Evolutionary conservation across 35 echinoderm and acorn worm genomes (phyloP).

Genomic region (Nesometra sesokonis): DNA sequence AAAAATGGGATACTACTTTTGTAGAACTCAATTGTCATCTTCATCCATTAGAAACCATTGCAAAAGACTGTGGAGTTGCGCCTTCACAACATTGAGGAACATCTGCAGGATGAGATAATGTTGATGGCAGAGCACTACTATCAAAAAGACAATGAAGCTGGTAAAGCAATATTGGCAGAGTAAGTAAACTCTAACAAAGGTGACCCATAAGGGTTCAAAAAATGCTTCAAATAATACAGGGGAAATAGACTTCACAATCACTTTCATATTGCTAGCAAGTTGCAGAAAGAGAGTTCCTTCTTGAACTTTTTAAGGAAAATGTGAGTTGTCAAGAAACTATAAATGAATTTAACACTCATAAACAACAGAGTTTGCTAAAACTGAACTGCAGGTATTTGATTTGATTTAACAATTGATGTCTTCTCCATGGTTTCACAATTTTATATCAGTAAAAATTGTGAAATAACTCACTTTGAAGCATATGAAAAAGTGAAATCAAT

Average conservation of each 20-base stretch:
- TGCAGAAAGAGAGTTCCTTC: background rate
- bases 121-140: background rate
- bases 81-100: background rate
- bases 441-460: background rate
- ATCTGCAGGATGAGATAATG: too few relatives aligned
- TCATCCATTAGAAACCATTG: slow-evolving; percentile 21
- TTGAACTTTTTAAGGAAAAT: background rate
- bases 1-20: background rate
- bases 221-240: slow-evolving; percentile 12
- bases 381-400: background rate
- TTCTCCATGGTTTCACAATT: background rate
- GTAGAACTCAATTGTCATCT: slow-evolving; percentile 15
- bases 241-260: background rate
- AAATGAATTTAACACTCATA: background rate
- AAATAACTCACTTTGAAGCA: too few relatives aligned
- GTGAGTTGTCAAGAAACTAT: background rate
- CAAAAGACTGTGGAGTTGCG: background rate
- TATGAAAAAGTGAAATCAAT: too few relatives aligned
- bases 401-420: background rate
- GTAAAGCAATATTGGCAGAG: too few relatives aligned
- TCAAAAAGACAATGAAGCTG: slow-evolving; percentile 12
- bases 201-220: slow-evolving; percentile 25
- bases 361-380: background rate
- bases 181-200: too few relatives aligned
- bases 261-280: slow-evolving; percentile 26